These are phyloP conservation scores for Centroberyx gerrardi DNA, from an alignment of 2,797 vertebrate species.

Conservation along the genomic window DNA sequence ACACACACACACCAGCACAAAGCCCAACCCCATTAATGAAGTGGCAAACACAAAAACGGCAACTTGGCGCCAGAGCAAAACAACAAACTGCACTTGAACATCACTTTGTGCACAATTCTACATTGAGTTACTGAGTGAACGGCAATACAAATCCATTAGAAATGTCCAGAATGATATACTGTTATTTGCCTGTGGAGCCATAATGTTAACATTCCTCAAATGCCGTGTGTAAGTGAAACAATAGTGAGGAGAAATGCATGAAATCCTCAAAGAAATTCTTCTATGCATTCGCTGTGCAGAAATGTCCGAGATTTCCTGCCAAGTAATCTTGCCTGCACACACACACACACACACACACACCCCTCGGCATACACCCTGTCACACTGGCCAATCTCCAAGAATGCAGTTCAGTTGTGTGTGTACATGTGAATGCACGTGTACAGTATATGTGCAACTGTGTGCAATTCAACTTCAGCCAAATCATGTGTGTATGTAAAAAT, in stretches of 20 bases:
- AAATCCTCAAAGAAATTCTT: conserved; percentile 36
- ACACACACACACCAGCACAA: too few relatives aligned
- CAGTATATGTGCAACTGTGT: too few relatives aligned
- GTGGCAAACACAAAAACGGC: too few relatives aligned
- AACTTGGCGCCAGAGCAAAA: too few relatives aligned
- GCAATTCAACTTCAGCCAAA: too few relatives aligned
- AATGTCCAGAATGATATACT: conserved; percentile 6
- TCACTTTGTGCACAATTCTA: too few relatives aligned
- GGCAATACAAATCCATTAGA: too few relatives aligned
- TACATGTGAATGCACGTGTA: too few relatives aligned
- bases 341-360: conserved; percentile 11
- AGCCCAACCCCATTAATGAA: too few relatives aligned
- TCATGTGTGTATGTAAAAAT: too few relatives aligned
- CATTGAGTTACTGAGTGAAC: too few relatives aligned
- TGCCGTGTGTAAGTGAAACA: conserved; percentile 31
- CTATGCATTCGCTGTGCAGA: conserved; percentile 7
- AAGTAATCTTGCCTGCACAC: conserved; percentile 8
- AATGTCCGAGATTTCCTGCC: conserved; percentile 26
- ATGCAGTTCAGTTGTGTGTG: not conserved
- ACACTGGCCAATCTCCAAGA: conserved; percentile 14
- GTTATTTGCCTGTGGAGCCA: conserved; percentile 7
- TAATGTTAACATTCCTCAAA: conserved; percentile 30
- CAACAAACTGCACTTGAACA: too few relatives aligned
- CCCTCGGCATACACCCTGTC: conserved; percentile 4
- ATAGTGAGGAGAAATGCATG: conserved; percentile 23